Conservation (phyloP, 2,888 invertebrate genomes). For the Cybosia mesomella region DNA sequence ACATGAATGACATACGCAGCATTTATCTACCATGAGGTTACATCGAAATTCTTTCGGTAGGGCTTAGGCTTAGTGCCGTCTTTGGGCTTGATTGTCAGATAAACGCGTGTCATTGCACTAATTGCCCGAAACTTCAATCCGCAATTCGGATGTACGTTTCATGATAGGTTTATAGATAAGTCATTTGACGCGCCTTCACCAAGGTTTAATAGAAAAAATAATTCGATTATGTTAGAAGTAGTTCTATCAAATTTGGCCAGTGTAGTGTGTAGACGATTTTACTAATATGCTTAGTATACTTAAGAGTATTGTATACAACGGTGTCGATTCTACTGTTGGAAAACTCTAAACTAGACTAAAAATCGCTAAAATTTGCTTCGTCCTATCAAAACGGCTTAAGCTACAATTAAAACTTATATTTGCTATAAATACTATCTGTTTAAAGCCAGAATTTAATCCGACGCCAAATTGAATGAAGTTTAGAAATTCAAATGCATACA, state of each 20-base stretch:
- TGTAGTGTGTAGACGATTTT: slow-evolving; percentile 7
- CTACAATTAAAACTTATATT: no score
- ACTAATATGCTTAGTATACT: not conserved
- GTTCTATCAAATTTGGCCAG: slow-evolving; percentile 2
- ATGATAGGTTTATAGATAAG: not conserved
- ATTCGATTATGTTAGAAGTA: not conserved
- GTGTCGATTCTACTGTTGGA: not conserved
- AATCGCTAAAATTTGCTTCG: no score
- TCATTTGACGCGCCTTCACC: not conserved
- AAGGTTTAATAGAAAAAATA: not conserved
- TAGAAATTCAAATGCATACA: not conserved
- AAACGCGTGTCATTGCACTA: not conserved
- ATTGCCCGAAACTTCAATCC: not conserved
- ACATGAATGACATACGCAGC: no score
- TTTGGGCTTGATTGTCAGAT: no score
- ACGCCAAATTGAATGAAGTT: not conserved
- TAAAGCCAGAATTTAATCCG: no score
- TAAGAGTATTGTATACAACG: slow-evolving; percentile 22
- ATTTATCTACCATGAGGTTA: not conserved
- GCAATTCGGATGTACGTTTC: not conserved
- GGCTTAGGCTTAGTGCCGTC: no score
- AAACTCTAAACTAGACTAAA: no score
- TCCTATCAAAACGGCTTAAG: no score
- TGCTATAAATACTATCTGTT: no score
- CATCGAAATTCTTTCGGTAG: no score